A percentile compares a stretch with the other conserved stretches of the same genome.
phyloP scores from a whole-genome alignment of 2,888 invertebrate species.

The Chorisops tibialis region DNA sequence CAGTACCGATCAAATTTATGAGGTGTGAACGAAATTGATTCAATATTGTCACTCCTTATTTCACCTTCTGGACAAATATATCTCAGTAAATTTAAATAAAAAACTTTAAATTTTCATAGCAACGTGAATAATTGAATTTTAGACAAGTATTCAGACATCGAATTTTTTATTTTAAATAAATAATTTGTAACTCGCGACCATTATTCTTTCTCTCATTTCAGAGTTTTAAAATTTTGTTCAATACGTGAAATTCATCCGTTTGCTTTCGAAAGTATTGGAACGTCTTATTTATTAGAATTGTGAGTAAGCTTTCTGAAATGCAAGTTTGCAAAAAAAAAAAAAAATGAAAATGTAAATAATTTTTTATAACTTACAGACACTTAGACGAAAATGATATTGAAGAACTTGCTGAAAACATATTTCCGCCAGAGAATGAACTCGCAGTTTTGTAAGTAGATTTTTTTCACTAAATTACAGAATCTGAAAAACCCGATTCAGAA shows the following conservation, averaged over 20 bases:
- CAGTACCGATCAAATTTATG: no score
- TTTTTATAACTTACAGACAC: conserved; percentile 44
- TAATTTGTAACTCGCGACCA: no score
- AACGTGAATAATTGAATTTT: not conserved
- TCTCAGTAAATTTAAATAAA: not conserved
- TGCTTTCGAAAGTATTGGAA: conserved; percentile 47
- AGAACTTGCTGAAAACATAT: conserved; percentile 48
- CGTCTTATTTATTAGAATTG: conserved; percentile 45
- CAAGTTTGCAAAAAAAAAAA: no score
- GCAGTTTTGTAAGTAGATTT: conserved; percentile 50
- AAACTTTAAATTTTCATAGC: not conserved
- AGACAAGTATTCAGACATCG: not conserved
- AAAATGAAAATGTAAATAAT: no score
- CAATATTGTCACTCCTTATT: no score
- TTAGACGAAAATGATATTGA: conserved; percentile 53
- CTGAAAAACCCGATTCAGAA: no score
- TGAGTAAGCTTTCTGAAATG: conserved; percentile 39
- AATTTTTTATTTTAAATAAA: not conserved
- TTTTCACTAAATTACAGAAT: no score
- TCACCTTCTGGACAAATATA: no score
- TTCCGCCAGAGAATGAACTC: conserved; percentile 48
- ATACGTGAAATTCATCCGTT: conserved; percentile 46
- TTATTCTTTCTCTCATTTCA: conserved; percentile 35
- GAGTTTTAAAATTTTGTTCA: conserved; percentile 52
- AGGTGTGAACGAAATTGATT: no score